These are phyloP conservation scores for Heliconius hermathena DNA, from an alignment of 1,140 invertebrate species.

Conservation along the genomic window DNA sequence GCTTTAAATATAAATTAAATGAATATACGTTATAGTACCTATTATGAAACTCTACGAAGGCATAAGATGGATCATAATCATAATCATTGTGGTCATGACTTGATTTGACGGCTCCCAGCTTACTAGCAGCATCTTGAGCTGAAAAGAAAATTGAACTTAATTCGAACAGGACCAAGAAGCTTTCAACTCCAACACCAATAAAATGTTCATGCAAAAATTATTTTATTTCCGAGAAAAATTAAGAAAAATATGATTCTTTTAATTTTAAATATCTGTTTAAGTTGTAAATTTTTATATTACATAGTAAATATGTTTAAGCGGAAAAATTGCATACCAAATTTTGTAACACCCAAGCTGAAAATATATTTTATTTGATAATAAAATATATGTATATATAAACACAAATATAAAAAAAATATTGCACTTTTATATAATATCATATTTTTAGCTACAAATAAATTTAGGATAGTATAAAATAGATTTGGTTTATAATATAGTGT, in stretches of 20 bases:
- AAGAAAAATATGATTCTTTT: neutral
- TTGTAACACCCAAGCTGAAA: conserved; percentile 8
- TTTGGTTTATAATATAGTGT: neutral
- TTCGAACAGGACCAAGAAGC: too few species aligned
- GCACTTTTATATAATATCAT: neutral
- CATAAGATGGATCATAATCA: conserved; percentile 86
- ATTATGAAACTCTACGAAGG: conserved; percentile 86
- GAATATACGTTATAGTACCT: conserved; percentile 70
- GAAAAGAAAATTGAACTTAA: conserved; percentile 52
- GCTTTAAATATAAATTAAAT: neutral
- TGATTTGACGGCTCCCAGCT: conserved; percentile 47
- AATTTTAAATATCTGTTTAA: neutral
- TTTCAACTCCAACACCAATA: neutral
- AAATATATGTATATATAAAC: neutral
- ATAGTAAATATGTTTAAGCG: conserved; percentile 2
- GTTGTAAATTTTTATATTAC: neutral
- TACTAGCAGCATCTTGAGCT: conserved; percentile 50
- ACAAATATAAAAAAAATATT: neutral
- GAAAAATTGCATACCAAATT: neutral
- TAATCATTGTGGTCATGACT: conserved; percentile 72
- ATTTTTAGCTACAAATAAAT: neutral
- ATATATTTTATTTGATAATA: neutral
- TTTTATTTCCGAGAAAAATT: neutral
- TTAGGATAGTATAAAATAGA: conserved; percentile 14
- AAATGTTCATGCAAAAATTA: neutral